These are phyloP conservation scores for Aphidius colemani DNA, from an alignment of 2,888 invertebrate species.

Conservation along the genomic window DNA sequence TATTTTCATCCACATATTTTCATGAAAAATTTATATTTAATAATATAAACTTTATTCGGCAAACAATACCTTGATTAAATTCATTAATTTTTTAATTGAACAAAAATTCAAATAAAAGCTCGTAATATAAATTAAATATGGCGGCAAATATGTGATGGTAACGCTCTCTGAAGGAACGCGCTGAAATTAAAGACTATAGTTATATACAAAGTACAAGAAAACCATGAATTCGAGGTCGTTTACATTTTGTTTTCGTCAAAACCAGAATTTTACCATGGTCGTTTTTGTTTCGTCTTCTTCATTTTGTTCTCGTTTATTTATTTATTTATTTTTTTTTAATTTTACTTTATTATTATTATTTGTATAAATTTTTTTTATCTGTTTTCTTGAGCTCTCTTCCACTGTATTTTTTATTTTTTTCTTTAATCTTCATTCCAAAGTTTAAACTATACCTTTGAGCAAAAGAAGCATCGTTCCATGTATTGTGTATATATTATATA, in stretches of 20 bases:
- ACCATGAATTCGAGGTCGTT: slow-evolving; percentile 22
- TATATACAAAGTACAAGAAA: slow-evolving; percentile 24
- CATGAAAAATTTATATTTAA: too few relatives aligned
- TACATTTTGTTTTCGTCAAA: slow-evolving; percentile 20
- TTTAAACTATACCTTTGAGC: slow-evolving; percentile 10
- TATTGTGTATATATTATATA: slow-evolving; percentile 10
- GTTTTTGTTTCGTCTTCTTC: slow-evolving; percentile 11
- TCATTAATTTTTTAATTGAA: too few relatives aligned
- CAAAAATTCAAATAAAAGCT: too few relatives aligned
- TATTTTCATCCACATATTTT: too few relatives aligned
- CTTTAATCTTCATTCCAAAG: slow-evolving; percentile 7
- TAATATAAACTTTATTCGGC: too few relatives aligned
- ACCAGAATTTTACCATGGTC: too few relatives aligned
- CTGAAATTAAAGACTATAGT: not conserved
- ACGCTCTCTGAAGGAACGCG: too few relatives aligned
- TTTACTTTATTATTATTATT: too few relatives aligned
- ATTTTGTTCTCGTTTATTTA: not conserved
- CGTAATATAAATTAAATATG: too few relatives aligned
- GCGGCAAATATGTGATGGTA: too few relatives aligned
- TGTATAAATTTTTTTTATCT: not conserved
- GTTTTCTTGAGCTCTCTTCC: slow-evolving; percentile 8
- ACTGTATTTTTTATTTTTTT: slow-evolving; percentile 5
- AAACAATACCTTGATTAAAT: too few relatives aligned
- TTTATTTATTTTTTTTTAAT: not conserved
- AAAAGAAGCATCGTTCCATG: not conserved